Conservation (phyloP, 2,888 invertebrate species). For the Agonopterix arenella region DNA sequence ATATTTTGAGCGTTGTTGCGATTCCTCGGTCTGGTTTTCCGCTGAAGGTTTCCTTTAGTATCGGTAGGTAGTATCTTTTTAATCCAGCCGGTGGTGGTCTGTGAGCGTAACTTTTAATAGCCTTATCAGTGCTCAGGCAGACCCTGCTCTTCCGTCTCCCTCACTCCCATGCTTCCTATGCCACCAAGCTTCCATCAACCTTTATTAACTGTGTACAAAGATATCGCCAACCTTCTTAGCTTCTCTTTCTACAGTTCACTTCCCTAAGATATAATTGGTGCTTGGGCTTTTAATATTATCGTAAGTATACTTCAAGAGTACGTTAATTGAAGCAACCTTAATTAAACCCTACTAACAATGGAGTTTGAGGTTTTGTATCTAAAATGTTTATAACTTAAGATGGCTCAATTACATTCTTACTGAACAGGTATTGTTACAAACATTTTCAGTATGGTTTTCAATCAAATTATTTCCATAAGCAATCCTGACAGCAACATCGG, state of each 20-base stretch:
- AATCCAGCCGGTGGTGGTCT: conserved; percentile 48
- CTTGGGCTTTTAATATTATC: too few species aligned
- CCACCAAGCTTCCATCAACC: conserved; percentile 41
- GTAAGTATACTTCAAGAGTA: too few species aligned
- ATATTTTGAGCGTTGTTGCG: background rate
- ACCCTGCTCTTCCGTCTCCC: conserved; percentile 45
- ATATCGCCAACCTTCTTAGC: conserved; percentile 25
- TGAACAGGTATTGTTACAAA: too few species aligned
- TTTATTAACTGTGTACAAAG: conserved; percentile 49
- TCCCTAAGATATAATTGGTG: too few species aligned
- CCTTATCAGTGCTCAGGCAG: conserved; percentile 66
- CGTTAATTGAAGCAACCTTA: too few species aligned
- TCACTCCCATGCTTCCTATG: conserved; percentile 31
- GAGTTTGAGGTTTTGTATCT: background rate
- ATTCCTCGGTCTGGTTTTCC: conserved; percentile 28
- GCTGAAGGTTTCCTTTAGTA: conserved; percentile 40
- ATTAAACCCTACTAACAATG: too few species aligned
- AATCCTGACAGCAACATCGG: too few species aligned
- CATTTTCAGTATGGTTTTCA: too few species aligned
- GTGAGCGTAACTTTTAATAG: conserved; percentile 71
- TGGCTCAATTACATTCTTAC: too few species aligned
- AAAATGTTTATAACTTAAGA: too few species aligned
- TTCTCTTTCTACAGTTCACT: conserved; percentile 6
- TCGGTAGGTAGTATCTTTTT: conserved; percentile 47
- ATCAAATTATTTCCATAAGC: too few species aligned